Conservation (phyloP, 1,140 invertebrate genomes). For the Bombus pascuorum region DNA sequence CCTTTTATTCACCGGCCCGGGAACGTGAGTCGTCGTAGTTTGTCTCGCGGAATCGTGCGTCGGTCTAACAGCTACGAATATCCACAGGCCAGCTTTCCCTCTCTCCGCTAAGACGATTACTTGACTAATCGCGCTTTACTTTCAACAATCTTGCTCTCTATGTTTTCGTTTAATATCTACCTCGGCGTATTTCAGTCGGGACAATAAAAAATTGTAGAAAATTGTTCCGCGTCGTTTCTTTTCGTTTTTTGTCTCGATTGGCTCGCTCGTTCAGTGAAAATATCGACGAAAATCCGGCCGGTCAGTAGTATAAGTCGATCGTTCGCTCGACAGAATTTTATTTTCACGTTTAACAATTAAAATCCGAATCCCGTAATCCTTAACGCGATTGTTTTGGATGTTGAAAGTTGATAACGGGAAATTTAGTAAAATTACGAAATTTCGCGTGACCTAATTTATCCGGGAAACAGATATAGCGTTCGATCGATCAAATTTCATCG, state of each 20-base stretch:
- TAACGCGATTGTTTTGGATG: not conserved
- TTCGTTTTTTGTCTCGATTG: not conserved
- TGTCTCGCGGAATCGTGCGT: slow-evolving; percentile 64
- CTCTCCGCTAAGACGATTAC: slow-evolving; percentile 47
- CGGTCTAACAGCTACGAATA: slow-evolving; percentile 8
- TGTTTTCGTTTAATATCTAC: not conserved
- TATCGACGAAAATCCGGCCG: not conserved
- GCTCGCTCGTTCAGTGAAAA: not conserved
- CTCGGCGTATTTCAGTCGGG: not conserved
- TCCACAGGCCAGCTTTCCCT: not conserved
- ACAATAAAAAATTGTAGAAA: not conserved
- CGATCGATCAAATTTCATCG: not conserved
- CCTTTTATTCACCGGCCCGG: slow-evolving; percentile 67
- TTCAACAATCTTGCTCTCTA: slow-evolving; percentile 41
- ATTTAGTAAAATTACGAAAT: not conserved
- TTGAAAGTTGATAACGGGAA: too few species aligned
- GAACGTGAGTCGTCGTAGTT: slow-evolving; percentile 64
- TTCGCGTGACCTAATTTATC: not conserved
- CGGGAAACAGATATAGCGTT: not conserved
- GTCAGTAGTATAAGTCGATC: not conserved
- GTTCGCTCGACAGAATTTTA: not conserved
- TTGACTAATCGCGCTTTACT: slow-evolving; percentile 55
- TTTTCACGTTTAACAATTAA: not conserved
- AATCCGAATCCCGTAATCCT: not conserved
- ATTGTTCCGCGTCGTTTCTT: not conserved